phyloP scores from a whole-genome alignment of 2,797 vertebrate genomes.

The Remorina albescens region DNA sequence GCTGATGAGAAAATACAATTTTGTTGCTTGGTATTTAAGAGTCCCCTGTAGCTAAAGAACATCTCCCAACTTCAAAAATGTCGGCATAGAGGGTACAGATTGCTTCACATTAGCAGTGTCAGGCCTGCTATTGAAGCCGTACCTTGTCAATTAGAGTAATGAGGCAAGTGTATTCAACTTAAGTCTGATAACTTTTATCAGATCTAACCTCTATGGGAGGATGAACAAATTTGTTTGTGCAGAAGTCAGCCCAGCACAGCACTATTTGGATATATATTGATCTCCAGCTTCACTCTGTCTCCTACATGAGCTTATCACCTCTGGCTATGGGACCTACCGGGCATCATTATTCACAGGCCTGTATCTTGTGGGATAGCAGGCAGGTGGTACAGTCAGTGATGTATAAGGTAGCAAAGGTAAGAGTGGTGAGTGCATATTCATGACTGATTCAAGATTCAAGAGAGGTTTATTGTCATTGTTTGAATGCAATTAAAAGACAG shows the following conservation, averaged over 20 bases:
- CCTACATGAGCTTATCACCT: conserved; percentile 29
- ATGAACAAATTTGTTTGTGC: conserved; percentile 25
- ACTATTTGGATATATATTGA: conserved; percentile 19
- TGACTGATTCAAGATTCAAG: too few relatives aligned
- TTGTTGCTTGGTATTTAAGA: not conserved
- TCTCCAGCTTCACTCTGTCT: conserved; percentile 10
- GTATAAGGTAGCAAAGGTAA: not conserved
- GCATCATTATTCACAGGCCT: conserved; percentile 5
- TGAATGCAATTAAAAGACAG: too few relatives aligned
- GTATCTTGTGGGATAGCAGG: conserved; percentile 17
- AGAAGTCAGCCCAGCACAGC: not conserved
- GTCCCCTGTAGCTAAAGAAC: conserved; percentile 8
- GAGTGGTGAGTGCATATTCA: not conserved
- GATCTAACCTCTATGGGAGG: not conserved
- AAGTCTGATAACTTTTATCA: conserved; percentile 15
- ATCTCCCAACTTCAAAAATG: conserved; percentile 14
- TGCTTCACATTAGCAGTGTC: not conserved
- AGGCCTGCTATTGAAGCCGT: not conserved
- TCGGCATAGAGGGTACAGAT: not conserved
- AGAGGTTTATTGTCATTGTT: too few relatives aligned
- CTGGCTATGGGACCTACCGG: conserved; percentile 11
- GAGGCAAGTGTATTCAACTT: conserved; percentile 7
- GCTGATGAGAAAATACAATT: not conserved
- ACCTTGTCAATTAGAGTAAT: conserved; percentile 7
- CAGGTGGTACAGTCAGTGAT: conserved; percentile 4